Conservation (phyloP, 2,888 invertebrate species). For the Xanthorhoe designata region DNA sequence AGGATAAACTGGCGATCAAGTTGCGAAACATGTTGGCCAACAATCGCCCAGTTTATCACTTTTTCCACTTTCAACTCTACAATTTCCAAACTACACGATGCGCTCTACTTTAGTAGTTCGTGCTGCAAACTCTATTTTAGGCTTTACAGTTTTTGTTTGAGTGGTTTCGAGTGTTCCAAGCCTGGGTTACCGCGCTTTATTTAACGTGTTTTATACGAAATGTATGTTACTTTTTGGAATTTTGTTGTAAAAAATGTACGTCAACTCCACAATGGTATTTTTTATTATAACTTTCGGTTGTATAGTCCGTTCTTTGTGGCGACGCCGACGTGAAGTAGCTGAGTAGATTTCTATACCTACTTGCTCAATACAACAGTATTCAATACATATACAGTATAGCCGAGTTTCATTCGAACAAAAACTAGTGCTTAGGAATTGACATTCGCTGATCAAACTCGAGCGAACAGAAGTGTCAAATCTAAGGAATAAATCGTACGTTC, state of each 20-base stretch:
- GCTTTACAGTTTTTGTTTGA: slow-evolving; percentile 50
- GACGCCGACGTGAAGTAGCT: too few species aligned
- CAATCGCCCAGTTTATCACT: not conserved
- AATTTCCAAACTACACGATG: slow-evolving; percentile 46
- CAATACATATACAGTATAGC: too few species aligned
- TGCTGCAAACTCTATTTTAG: slow-evolving; percentile 47
- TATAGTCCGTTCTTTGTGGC: too few species aligned
- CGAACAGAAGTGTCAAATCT: too few species aligned
- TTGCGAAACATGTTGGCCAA: not conserved
- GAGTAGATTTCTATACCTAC: too few species aligned
- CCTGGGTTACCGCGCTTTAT: slow-evolving; percentile 39
- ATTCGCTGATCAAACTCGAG: too few species aligned
- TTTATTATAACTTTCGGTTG: not conserved
- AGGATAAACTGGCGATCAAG: not conserved
- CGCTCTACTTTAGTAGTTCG: slow-evolving; percentile 46
- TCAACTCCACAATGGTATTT: not conserved
- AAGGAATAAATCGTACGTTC: too few species aligned
- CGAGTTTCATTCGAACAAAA: too few species aligned
- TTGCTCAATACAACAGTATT: too few species aligned
- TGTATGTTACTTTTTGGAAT: slow-evolving; percentile 1
- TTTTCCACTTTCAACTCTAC: slow-evolving; percentile 33
- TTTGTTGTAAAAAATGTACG: not conserved
- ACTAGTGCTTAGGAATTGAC: too few species aligned
- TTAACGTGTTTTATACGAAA: slow-evolving; percentile 18
- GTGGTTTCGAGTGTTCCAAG: slow-evolving; percentile 38